Evolutionary conservation across 2,797 vertebrate genomes (phyloP).

Genomic region (Epinephelus coioides): DNA sequence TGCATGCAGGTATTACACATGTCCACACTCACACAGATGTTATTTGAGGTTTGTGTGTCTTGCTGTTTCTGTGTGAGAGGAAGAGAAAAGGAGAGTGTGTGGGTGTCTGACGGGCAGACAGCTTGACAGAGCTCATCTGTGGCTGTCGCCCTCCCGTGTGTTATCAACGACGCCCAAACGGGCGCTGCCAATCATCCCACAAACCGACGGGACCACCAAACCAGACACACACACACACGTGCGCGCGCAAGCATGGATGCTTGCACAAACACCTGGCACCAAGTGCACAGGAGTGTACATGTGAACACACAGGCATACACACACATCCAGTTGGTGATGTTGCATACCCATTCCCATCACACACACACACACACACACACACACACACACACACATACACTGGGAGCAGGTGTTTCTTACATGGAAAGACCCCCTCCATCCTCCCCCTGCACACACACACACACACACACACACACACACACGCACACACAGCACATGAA

Average conservation of each 20-base stretch:
- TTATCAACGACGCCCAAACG: conserved; percentile 78
- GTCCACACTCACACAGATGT: neutral
- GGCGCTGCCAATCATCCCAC: conserved; percentile 79
- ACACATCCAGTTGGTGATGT: neutral
- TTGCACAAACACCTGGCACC: conserved; percentile 14
- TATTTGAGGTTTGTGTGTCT: neutral
- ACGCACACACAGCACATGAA: neutral
- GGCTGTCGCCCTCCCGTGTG: conserved; percentile 72
- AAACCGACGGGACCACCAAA: conserved; percentile 7
- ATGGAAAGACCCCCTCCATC: conserved; percentile 1
- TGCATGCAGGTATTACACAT: neutral
- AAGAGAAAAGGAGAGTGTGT: neutral
- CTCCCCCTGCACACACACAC: conserved; percentile 2
- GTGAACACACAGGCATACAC: conserved; percentile 4
- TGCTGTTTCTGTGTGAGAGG: neutral
- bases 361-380: neutral
- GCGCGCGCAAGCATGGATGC: conserved; percentile 8
- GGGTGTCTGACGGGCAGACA: conserved; percentile 60
- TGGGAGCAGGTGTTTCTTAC: conserved; percentile 38
- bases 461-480: conserved; percentile 16
- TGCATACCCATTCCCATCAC: neutral
- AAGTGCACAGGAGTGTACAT: neutral
- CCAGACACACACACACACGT: conserved; percentile 18
- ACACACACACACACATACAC: conserved; percentile 1
- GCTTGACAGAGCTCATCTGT: conserved; percentile 74